phyloP scores from a whole-genome alignment of 2,797 vertebrate species.

The Cyprinella venusta region DNA sequence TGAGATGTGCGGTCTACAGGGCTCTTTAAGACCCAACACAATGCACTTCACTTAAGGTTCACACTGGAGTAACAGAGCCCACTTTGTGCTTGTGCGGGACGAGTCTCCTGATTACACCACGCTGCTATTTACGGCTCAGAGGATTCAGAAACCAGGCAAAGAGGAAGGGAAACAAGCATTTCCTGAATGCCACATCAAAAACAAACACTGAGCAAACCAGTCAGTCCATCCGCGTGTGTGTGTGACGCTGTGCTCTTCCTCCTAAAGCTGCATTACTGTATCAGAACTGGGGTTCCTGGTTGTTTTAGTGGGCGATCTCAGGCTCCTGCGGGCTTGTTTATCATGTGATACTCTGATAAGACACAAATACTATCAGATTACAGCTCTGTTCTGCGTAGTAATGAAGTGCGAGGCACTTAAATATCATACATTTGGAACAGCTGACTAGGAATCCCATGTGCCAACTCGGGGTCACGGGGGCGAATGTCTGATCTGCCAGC shows the following conservation, averaged over 20 bases:
- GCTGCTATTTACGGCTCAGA: slow-evolving; percentile 9
- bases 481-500: slow-evolving; percentile 29
- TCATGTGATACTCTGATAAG: slow-evolving; percentile 5
- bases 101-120: slow-evolving; percentile 21
- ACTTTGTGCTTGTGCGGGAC: neutral
- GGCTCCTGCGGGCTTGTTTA: neutral
- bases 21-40: slow-evolving; percentile 12
- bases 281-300: too few relatives aligned
- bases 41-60: slow-evolving; percentile 25
- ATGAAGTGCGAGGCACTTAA: neutral
- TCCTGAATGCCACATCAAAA: slow-evolving; percentile 16
- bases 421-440: slow-evolving; percentile 5
- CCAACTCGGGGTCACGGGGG: slow-evolving; percentile 1
- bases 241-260: neutral
- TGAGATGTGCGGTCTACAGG: neutral
- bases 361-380: neutral
- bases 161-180: neutral
- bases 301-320: neutral
- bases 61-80: slow-evolving; percentile 15
- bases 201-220: neutral
- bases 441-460: slow-evolving; percentile 26
- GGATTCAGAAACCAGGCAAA: neutral
- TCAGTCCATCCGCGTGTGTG: neutral
- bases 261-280: neutral
- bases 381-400: neutral